Evolutionary conservation across 1,140 invertebrate genomes (phyloP).

Genomic region (Asbolus verrucosus): DNA sequence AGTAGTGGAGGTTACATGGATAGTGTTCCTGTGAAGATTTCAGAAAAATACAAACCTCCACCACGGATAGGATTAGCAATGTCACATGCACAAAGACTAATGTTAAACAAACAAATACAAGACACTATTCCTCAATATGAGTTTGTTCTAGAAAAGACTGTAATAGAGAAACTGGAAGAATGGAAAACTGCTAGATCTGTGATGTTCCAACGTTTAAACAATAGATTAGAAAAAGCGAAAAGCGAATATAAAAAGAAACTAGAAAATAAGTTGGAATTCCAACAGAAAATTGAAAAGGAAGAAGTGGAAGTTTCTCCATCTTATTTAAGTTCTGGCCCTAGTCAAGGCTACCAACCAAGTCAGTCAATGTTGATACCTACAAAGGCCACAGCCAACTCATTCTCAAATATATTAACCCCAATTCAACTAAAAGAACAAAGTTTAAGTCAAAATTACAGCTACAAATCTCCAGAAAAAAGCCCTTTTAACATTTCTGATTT

Average conservation of each 20-base stretch:
- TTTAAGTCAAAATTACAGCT: conserved; percentile 43
- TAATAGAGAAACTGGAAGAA: conserved; percentile 77
- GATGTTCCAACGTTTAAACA: conserved; percentile 70
- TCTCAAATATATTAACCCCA: conserved; percentile 60
- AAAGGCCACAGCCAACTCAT: conserved; percentile 46
- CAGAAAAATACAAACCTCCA: conserved; percentile 85
- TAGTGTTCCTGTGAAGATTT: conserved; percentile 87
- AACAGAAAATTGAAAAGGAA: conserved; percentile 60
- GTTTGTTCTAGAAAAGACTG: conserved; percentile 77
- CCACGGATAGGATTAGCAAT: conserved; percentile 77
- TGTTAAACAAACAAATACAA: conserved; percentile 68
- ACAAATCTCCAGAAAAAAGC: conserved; percentile 54
- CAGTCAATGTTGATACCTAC: conserved; percentile 55
- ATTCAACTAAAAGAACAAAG: conserved; percentile 51
- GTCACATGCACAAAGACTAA: conserved; percentile 72
- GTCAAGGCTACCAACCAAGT: conserved; percentile 21
- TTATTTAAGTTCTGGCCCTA: conserved; percentile 33
- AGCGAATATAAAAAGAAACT: conserved; percentile 66
- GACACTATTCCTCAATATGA: conserved; percentile 72
- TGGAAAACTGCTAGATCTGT: conserved; percentile 74
- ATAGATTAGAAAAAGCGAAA: conserved; percentile 67
- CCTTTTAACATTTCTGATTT: conserved; percentile 74
- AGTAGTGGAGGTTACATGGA: conserved; percentile 73
- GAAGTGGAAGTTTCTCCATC: neutral
- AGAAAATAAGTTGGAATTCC: conserved; percentile 65